Conservation (phyloP, 2,797 vertebrate genomes). For the Scyliorhinus canicula region DNA sequence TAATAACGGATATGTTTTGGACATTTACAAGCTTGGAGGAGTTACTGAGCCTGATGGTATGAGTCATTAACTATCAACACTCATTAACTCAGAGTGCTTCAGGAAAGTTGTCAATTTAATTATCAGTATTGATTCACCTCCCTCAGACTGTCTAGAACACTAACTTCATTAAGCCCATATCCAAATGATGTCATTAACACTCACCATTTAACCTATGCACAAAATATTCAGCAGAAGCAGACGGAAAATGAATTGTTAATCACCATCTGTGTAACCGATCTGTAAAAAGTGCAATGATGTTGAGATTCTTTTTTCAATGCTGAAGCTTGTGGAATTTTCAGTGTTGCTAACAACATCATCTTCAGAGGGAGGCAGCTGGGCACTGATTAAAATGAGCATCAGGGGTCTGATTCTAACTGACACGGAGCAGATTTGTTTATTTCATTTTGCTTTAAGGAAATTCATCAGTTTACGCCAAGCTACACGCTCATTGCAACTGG, state of each 20-base stretch:
- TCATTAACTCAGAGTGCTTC: constrained; percentile 6
- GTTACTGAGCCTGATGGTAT: background rate
- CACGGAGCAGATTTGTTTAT: background rate
- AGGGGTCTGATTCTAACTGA: constrained; percentile 9
- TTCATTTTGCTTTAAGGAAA: background rate
- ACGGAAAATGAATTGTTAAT: background rate
- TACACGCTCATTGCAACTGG: background rate
- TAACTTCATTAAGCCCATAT: background rate
- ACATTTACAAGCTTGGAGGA: constrained; percentile 31
- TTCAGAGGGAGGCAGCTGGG: background rate
- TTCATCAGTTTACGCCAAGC: background rate
- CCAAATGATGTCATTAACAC: background rate
- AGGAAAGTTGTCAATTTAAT: constrained; percentile 6
- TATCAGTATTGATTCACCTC: background rate
- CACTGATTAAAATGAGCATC: background rate
- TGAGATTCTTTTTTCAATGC: background rate
- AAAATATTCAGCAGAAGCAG: background rate
- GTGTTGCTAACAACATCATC: background rate
- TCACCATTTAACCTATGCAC: background rate
- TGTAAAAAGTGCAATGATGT: background rate
- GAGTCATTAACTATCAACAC: background rate
- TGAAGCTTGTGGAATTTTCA: background rate
- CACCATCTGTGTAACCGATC: background rate
- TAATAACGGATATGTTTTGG: background rate
- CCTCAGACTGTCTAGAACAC: background rate